These are phyloP conservation scores for Leptestheria dahalacensis DNA, from an alignment of 1,140 invertebrate genomes.

Conservation along the genomic window DNA sequence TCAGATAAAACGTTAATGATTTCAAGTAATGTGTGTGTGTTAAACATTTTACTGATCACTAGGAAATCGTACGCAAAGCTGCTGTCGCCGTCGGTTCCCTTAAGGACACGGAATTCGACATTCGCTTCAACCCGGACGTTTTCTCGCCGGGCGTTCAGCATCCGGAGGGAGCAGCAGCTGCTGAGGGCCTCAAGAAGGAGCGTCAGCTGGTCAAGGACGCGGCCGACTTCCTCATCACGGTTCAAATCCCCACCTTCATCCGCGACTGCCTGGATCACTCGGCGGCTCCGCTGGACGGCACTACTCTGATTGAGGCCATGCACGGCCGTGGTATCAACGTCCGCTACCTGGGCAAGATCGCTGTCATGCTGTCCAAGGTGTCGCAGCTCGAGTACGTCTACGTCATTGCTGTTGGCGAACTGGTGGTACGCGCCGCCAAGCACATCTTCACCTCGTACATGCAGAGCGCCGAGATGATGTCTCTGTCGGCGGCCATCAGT, in stretches of 20 bases:
- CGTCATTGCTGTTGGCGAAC: conserved; percentile 69
- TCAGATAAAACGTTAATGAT: too few species aligned
- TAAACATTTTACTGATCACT: neutral
- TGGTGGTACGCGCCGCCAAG: conserved; percentile 75
- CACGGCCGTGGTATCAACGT: conserved; percentile 93
- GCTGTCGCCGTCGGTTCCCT: conserved; percentile 79
- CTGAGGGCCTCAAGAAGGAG: conserved; percentile 55
- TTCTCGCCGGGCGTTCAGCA: conserved; percentile 87
- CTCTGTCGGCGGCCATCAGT: conserved; percentile 68
- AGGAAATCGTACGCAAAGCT: conserved; percentile 72
- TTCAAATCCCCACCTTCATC: conserved; percentile 86
- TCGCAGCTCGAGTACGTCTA: conserved; percentile 72
- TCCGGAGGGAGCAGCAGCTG: conserved; percentile 43
- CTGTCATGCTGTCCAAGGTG: conserved; percentile 56
- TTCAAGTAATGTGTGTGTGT: too few species aligned
- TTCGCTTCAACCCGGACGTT: conserved; percentile 96
- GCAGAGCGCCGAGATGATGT: conserved; percentile 78
- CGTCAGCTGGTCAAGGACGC: conserved; percentile 82
- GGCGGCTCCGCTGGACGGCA: conserved; percentile 84
- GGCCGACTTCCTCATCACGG: conserved; percentile 79
- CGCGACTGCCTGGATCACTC: conserved; percentile 83
- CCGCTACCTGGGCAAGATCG: conserved; percentile 82
- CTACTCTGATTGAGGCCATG: conserved; percentile 79
- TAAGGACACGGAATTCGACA: conserved; percentile 86
- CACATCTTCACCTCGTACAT: conserved; percentile 85